These are phyloP conservation scores for Phenganax subtilis DNA, from an alignment of 92 coral and sea anemone species.

Conservation along the genomic window DNA sequence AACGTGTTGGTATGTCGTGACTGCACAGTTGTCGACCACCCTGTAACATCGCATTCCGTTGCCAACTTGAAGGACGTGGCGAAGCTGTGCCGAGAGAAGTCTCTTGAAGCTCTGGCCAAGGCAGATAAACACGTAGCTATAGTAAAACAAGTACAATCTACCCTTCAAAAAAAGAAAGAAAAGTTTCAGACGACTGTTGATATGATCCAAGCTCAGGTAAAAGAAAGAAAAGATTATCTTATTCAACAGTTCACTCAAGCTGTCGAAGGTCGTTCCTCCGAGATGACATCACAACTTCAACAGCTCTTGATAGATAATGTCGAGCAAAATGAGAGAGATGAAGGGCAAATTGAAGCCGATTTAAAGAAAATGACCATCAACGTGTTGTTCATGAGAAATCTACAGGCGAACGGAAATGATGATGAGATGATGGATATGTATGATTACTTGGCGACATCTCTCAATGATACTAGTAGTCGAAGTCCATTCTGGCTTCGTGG, in stretches of 20 bases:
- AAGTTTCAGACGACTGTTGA: not conserved
- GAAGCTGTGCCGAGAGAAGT: slow-evolving; percentile 4
- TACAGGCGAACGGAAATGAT: slow-evolving; percentile 30
- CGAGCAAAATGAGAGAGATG: slow-evolving; percentile 12
- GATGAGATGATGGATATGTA: slow-evolving; percentile 39
- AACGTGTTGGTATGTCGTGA: slow-evolving; percentile 32
- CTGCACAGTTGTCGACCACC: slow-evolving; percentile 25
- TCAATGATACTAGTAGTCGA: slow-evolving; percentile 15
- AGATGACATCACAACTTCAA: slow-evolving; percentile 11
- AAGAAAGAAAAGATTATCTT: slow-evolving; percentile 1
- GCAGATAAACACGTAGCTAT: slow-evolving; percentile 13
- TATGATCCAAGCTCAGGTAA: slow-evolving; percentile 1
- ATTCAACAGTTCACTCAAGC: slow-evolving; percentile 26
- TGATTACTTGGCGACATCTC: slow-evolving; percentile 20
- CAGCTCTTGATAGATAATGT: slow-evolving; percentile 4
- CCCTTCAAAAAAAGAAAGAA: not conserved
- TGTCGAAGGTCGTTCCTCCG: slow-evolving; percentile 15
- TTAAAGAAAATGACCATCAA: slow-evolving; percentile 20
- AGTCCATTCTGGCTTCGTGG: slow-evolving; percentile 28
- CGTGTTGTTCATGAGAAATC: slow-evolving; percentile 30
- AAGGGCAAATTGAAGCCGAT: slow-evolving; percentile 8
- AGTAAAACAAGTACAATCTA: slow-evolving; percentile 6
- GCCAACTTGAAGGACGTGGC: slow-evolving; percentile 21
- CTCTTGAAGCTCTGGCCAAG: slow-evolving; percentile 2
- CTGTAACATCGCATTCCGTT: not conserved